phyloP scores from a whole-genome alignment of 2,888 invertebrate species.

The Chamaedrilus cognettii region DNA sequence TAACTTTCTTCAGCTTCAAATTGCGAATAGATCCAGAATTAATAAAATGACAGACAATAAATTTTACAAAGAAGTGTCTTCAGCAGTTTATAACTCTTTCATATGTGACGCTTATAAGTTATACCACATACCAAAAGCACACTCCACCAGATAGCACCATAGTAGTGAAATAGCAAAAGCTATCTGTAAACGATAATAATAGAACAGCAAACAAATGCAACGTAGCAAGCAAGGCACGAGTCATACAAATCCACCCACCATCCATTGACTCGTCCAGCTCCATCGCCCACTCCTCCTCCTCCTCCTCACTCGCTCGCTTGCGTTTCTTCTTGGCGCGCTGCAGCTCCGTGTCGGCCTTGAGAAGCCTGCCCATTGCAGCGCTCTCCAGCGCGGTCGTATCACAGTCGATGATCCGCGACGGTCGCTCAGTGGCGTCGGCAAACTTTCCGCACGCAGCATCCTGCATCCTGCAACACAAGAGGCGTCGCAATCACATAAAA shows the following conservation, averaged over 20 bases:
- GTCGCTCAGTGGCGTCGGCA: background rate
- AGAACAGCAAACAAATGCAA: slow-evolving; percentile 4
- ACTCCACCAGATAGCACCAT: too few relatives aligned
- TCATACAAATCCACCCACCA: background rate
- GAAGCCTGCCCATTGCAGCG: background rate
- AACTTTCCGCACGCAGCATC: background rate
- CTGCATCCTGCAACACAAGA: background rate
- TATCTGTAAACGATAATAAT: too few relatives aligned
- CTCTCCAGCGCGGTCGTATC: background rate
- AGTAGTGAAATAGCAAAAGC: too few relatives aligned
- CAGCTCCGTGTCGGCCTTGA: background rate
- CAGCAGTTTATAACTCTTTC: too few relatives aligned
- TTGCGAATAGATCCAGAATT: too few relatives aligned
- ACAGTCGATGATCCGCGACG: background rate
- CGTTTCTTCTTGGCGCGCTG: background rate
- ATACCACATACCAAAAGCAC: too few relatives aligned
- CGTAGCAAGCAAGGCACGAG: background rate
- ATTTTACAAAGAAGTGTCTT: too few relatives aligned
- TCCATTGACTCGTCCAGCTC: background rate
- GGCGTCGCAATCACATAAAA: too few relatives aligned
- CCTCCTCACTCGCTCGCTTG: background rate
- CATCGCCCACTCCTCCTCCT: background rate
- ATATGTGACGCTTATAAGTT: too few relatives aligned
- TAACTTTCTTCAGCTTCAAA: too few relatives aligned
- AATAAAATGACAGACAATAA: too few relatives aligned